These are phyloP conservation scores for Phrynocephalus forsythii DNA, from an alignment of 2,797 vertebrate species.

Conservation along the genomic window DNA sequence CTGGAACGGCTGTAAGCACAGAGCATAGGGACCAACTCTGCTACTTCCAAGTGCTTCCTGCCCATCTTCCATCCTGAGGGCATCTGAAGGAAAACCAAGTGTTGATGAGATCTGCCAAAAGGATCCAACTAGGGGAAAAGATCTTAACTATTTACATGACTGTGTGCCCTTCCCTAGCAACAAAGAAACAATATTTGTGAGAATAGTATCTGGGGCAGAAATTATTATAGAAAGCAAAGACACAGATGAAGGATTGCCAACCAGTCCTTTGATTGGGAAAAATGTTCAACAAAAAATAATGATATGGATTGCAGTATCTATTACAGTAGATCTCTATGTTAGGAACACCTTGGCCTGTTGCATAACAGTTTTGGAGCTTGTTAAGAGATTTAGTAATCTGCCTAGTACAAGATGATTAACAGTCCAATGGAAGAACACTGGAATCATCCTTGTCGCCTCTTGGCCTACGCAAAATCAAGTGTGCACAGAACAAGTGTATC, in stretches of 20 bases:
- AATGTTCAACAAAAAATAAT: not conserved
- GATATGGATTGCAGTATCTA: not conserved
- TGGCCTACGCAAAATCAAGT: not conserved
- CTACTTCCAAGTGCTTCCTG: too few species aligned
- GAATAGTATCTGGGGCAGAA: not conserved
- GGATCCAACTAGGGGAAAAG: too few species aligned
- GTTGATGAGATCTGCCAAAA: not conserved
- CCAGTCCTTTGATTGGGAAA: not conserved
- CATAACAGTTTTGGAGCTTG: not conserved
- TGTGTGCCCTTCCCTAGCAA: too few species aligned
- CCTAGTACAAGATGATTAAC: not conserved
- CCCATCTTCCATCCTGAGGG: not conserved
- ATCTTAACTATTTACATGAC: too few species aligned
- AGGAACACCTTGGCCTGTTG: not conserved
- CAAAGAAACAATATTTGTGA: too few species aligned
- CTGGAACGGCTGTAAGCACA: too few species aligned
- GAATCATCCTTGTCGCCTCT: not conserved
- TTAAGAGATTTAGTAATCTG: not conserved
- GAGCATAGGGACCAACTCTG: too few species aligned
- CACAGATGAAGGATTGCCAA: not conserved
- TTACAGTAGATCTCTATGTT: not conserved
- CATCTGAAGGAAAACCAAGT: not conserved
- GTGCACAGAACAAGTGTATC: too few species aligned
- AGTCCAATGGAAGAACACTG: not conserved
- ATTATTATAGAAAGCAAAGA: not conserved